A percentile compares a stretch with the other conserved stretches of the same genome.
Evolutionary conservation across 2,888 invertebrate species (phyloP).

Genomic region (Drosophila tripunctata): DNA sequence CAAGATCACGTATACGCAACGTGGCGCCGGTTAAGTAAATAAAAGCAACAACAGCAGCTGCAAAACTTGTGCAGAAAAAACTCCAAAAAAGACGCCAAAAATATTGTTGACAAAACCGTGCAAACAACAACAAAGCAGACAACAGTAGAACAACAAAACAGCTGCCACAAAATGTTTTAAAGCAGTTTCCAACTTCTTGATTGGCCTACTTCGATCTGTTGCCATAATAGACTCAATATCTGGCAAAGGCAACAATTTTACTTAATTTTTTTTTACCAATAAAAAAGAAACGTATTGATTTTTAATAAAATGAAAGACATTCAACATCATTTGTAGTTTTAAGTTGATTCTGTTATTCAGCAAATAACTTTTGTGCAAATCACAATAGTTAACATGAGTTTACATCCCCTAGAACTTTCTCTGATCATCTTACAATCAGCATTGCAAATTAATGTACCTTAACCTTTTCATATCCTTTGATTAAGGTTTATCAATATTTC

Average conservation of each 20-base stretch:
- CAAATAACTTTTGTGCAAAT: no score
- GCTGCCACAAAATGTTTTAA: background rate
- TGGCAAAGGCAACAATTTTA: background rate
- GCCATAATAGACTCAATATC: background rate
- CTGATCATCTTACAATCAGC: no score
- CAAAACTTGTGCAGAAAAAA: slow-evolving; percentile 3
- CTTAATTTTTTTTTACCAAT: no score
- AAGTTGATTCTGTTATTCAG: no score
- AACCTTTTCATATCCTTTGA: no score
- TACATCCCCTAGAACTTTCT: no score
- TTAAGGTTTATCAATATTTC: no score
- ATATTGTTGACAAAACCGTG: slow-evolving; percentile 7
- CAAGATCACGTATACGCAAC: slow-evolving; percentile 58
- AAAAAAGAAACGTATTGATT: background rate
- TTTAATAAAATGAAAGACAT: no score
- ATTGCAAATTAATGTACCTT: no score
- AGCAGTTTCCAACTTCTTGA: slow-evolving; percentile 1
- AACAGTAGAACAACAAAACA: slow-evolving; percentile 1
- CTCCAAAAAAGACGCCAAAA: slow-evolving; percentile 1
- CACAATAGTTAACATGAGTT: no score
- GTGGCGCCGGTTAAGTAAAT: slow-evolving; percentile 48
- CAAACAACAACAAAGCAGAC: background rate
- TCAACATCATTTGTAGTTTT: no score
- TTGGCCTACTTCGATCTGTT: slow-evolving; percentile 1
- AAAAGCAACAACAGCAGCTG: background rate